Conservation (phyloP, 2,113 vertebrate species). For the Hippocampus zosterae region DNA sequence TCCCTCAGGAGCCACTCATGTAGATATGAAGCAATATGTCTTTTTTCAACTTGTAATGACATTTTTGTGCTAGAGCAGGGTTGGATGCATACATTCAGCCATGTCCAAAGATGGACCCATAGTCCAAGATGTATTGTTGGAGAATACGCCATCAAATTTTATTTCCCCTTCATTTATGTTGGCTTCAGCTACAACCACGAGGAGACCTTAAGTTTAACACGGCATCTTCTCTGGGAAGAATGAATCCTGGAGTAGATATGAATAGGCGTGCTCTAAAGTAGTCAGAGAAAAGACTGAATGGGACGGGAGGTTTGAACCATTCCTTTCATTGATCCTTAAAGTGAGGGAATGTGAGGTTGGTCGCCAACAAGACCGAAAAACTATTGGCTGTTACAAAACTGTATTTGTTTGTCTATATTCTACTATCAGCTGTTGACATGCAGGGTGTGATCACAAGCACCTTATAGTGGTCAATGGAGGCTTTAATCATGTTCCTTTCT, state of each 20-base stretch:
- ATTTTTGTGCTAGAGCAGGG: no score
- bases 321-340: not conserved
- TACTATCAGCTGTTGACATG: not conserved
- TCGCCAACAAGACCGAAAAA: not conserved
- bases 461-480: not conserved
- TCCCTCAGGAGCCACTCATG: slow-evolving; percentile 13
- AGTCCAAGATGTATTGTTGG: no score
- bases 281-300: no score
- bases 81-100: no score
- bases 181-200: no score
- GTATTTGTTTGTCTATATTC: not conserved
- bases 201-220: no score
- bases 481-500: not conserved
- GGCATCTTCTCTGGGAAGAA: no score
- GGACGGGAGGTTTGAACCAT: not conserved
- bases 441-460: not conserved
- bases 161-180: no score
- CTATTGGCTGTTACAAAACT: not conserved
- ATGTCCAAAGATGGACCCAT: no score
- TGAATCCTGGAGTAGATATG: no score
- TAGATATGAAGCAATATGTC: not conserved
- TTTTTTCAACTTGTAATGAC: not conserved
- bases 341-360: not conserved
- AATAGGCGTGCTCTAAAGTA: no score
- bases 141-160: no score